Percentiles rank a stretch among this genome's conserved stretches.
These are phyloP conservation scores for Pogonus chalceus DNA, from an alignment of 1,140 invertebrate species.

Conservation along the genomic window DNA sequence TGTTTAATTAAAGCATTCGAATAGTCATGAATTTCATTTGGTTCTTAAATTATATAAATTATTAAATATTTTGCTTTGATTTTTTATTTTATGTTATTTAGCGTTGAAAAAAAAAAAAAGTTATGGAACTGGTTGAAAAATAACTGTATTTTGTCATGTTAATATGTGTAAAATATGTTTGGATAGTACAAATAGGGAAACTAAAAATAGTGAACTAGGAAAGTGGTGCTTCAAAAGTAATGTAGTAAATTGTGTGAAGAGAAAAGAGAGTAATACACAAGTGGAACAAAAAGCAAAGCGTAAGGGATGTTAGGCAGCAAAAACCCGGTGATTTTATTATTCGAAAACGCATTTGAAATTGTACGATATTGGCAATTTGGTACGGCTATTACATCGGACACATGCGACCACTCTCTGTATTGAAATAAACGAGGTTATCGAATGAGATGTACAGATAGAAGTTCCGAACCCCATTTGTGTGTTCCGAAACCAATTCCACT, in stretches of 20 bases:
- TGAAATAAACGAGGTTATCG: conserved; percentile 6
- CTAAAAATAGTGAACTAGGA: too few species aligned
- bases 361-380: conserved; percentile 5
- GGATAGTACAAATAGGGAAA: too few species aligned
- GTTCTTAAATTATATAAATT: too few species aligned
- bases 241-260: background rate
- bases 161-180: too few species aligned
- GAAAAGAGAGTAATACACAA: background rate
- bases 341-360: background rate
- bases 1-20: too few species aligned
- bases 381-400: background rate
- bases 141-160: too few species aligned
- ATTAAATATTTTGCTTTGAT: too few species aligned
- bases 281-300: background rate
- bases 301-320: background rate
- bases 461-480: conserved; percentile 5
- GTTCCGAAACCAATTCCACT: conserved; percentile 2
- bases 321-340: background rate
- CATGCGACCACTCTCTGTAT: conserved; percentile 4
- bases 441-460: conserved; percentile 7
- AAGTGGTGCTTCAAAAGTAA: background rate
- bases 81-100: too few species aligned
- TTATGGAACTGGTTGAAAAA: too few species aligned
- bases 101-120: too few species aligned
- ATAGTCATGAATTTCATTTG: too few species aligned